Evolutionary conservation across 2,888 invertebrate genomes (phyloP).

Genomic region (Salpingus planirostris): DNA sequence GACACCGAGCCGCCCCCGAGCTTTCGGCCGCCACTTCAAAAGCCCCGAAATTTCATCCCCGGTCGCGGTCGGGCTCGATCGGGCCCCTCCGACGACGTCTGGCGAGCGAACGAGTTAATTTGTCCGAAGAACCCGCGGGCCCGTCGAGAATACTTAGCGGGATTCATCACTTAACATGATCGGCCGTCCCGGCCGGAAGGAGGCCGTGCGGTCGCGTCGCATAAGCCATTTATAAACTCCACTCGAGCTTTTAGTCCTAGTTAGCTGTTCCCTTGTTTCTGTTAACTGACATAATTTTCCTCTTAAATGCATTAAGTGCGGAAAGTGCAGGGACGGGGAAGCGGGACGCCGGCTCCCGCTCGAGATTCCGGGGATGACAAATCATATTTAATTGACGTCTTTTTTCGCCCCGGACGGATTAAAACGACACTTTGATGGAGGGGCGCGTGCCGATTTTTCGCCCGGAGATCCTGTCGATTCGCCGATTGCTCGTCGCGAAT

Average conservation of each 20-base stretch:
- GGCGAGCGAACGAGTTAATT: slow-evolving; percentile 14
- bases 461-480: too few species aligned
- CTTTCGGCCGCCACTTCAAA: too few species aligned
- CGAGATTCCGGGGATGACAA: slow-evolving; percentile 16
- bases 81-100: slow-evolving; percentile 9
- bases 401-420: too few species aligned
- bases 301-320: slow-evolving; percentile 39
- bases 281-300: slow-evolving; percentile 40
- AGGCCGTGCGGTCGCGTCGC: slow-evolving; percentile 27
- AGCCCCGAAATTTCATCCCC: too few species aligned
- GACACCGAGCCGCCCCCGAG: too few species aligned
- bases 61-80: too few species aligned
- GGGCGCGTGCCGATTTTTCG: too few species aligned
- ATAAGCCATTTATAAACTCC: slow-evolving; percentile 37
- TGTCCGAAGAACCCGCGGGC: slow-evolving; percentile 3
- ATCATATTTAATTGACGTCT: slow-evolving; percentile 29
- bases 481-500: too few species aligned
- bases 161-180: slow-evolving; percentile 29
- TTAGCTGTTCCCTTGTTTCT: slow-evolving; percentile 39
- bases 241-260: slow-evolving; percentile 38
- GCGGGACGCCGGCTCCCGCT: slow-evolving; percentile 15
- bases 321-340: slow-evolving; percentile 31
- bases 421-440: too few species aligned
- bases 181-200: slow-evolving; percentile 24
- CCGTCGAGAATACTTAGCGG: slow-evolving; percentile 17